Percentiles rank a stretch among this genome's conserved stretches.
These are phyloP conservation scores for Tapera naevia DNA, from an alignment of 2,797 vertebrate species.

Conservation along the genomic window DNA sequence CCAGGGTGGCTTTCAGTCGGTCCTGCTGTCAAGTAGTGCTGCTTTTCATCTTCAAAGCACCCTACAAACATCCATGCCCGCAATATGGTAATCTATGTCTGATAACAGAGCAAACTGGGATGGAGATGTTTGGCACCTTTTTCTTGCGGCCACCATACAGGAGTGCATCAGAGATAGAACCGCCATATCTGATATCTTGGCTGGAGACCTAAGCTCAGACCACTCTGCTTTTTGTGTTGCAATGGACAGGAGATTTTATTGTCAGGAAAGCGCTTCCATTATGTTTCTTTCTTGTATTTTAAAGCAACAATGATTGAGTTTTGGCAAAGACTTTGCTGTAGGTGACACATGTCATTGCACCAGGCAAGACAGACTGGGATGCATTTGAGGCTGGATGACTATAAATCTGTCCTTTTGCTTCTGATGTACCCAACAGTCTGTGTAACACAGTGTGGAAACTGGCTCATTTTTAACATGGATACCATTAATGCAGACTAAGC, in stretches of 20 bases:
- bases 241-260: background rate
- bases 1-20: fast-evolving
- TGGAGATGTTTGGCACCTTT: fast-evolving
- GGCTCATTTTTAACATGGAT: background rate
- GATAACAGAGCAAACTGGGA: background rate
- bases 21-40: fast-evolving
- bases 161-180: fast-evolving
- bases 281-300: background rate
- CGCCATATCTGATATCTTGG: fast-evolving
- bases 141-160: fast-evolving
- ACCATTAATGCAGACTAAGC: background rate
- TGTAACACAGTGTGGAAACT: fast-evolving
- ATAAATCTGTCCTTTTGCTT: background rate
- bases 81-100: fast-evolving
- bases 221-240: fast-evolving
- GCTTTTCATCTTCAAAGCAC: background rate
- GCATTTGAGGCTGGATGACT: background rate
- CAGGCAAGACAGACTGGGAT: background rate
- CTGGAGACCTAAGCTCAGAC: background rate
- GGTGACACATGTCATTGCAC: background rate
- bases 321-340: background rate
- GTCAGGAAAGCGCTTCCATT: background rate
- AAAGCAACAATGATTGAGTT: background rate
- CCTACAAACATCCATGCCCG: fast-evolving
- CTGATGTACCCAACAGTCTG: fast-evolving